Conservation (phyloP, 2,888 invertebrate species). For the Nomada ferruginata region DNA sequence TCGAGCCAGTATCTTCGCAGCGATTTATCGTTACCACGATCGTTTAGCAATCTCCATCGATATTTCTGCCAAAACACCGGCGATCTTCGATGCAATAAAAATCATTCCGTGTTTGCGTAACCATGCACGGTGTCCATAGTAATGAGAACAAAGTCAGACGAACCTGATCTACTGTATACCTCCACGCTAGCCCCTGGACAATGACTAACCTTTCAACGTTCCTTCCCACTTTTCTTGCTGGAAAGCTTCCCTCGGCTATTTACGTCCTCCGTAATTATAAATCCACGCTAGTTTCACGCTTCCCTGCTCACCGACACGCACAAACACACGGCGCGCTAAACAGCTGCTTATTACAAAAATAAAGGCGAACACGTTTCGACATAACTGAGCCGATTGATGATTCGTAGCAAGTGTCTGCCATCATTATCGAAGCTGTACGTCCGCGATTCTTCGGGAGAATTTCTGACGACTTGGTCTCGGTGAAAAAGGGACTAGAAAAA, state of each 20-base stretch:
- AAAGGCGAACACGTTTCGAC: neutral
- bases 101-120: neutral
- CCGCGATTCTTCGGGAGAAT: neutral
- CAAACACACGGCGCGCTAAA: neutral
- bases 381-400: neutral
- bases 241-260: neutral
- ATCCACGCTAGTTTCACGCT: neutral
- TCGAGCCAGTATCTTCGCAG: neutral
- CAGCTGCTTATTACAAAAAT: neutral
- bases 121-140: neutral
- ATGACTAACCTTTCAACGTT: neutral
- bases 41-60: slow-evolving; percentile 14
- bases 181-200: neutral
- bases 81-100: neutral
- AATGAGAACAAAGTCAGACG: neutral
- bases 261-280: neutral
- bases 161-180: neutral
- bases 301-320: no score
- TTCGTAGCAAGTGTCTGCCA: neutral
- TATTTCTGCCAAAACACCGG: slow-evolving; percentile 20
- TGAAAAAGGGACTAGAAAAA: neutral
- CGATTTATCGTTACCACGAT: neutral
- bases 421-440: neutral
- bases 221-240: neutral
- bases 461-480: neutral